phyloP scores from a whole-genome alignment of 2,113 vertebrate genomes.

The Lampris incognitus region DNA sequence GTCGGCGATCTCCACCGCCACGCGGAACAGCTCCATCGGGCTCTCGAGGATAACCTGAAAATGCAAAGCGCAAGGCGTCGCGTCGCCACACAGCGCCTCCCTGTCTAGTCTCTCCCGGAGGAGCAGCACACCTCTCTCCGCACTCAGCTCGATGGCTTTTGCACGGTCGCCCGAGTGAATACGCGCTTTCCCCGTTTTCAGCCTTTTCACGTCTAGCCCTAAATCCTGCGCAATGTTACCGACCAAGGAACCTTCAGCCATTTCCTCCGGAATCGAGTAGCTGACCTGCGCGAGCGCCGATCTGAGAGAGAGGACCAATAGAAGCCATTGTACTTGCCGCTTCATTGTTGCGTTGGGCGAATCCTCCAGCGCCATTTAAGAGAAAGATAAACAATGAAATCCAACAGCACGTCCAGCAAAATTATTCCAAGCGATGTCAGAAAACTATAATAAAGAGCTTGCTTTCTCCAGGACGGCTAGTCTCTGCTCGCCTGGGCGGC shows the following conservation, averaged over 20 bases:
- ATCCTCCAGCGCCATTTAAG: not conserved
- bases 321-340: conserved; percentile 61
- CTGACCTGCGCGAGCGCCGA: conserved; percentile 53
- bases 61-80: conserved; percentile 69
- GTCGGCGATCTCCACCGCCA: conserved; percentile 71
- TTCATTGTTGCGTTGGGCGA: conserved; percentile 26
- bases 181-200: conserved; percentile 67
- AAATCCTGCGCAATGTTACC: conserved; percentile 79
- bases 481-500: not conserved
- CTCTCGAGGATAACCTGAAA: conserved; percentile 74
- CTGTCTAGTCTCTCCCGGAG: conserved; percentile 76
- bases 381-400: conserved; percentile 15
- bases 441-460: not conserved
- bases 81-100: conserved; percentile 80
- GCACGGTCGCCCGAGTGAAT: conserved; percentile 78
- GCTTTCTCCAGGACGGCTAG: not conserved
- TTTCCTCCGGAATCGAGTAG: conserved; percentile 77
- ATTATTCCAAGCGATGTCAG: not conserved
- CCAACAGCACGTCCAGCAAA: not conserved
- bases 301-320: conserved; percentile 26
- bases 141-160: conserved; percentile 74
- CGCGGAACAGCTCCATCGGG: conserved; percentile 66
- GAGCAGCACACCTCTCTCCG: conserved; percentile 47
- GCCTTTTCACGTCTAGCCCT: conserved; percentile 70
- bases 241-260: conserved; percentile 78